Conservation (phyloP, 2,888 invertebrate genomes). For the Drosophila macrothrix region DNA sequence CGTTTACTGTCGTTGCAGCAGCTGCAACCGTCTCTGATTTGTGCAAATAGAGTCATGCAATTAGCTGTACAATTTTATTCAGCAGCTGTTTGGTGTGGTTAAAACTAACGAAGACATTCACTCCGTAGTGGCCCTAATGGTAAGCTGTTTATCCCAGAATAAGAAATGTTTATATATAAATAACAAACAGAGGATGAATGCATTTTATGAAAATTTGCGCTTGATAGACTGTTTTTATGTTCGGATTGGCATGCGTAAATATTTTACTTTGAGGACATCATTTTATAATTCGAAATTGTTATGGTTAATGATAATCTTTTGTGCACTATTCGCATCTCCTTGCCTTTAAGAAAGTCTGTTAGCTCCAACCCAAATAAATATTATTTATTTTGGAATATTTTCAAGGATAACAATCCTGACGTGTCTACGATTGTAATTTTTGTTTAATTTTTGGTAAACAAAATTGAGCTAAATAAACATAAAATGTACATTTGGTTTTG, state of each 20-base stretch:
- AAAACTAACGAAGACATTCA: slow-evolving; percentile 12
- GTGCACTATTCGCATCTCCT: not conserved
- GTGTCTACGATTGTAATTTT: not conserved
- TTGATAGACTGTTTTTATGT: not conserved
- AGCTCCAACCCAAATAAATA: not conserved
- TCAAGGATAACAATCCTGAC: not conserved
- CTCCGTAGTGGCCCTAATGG: slow-evolving; percentile 12
- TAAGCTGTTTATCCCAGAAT: not conserved
- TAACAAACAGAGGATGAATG: not conserved
- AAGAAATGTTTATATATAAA: not conserved
- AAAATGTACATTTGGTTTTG: not conserved
- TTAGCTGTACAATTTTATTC: slow-evolving; percentile 51
- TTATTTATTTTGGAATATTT: not conserved
- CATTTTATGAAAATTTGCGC: not conserved
- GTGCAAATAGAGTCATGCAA: slow-evolving; percentile 72
- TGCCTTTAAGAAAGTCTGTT: not conserved
- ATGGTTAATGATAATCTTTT: not conserved
- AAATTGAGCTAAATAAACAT: not conserved
- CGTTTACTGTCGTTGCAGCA: not conserved
- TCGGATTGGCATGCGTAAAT: not conserved
- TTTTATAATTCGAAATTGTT: not conserved
- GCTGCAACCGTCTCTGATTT: slow-evolving; percentile 50
- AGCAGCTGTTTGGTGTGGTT: slow-evolving; percentile 5
- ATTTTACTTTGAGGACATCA: not conserved
- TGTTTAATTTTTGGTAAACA: not conserved